Evolutionary conservation across 1,140 invertebrate genomes (phyloP), one percentile per base, ranked within the genome.

Genomic region (Ectropis grisescens): DNA sequence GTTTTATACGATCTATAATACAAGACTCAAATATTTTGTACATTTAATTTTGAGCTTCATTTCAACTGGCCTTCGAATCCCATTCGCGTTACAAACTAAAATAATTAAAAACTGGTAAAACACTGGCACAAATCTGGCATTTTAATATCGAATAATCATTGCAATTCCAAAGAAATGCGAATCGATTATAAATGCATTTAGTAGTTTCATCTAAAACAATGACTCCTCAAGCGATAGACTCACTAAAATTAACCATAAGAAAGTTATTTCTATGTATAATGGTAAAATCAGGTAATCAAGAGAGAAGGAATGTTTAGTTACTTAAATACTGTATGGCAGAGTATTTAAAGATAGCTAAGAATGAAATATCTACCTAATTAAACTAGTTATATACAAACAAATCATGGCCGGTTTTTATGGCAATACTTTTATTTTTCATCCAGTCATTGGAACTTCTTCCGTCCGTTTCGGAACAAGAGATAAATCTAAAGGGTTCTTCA

Each of bases 401-500:
- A 61, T 58, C 55, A 56, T 54, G 50, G 46, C 40, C 33, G 28
- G 25, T 37, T 23, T 33, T 39, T 39, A 47, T 47, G 41, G 34
- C 33, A 33, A 23, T 24, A 25, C 1, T 24, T 41, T 68, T 58
- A 83, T 36, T 79, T 24, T 41, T 68, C 58, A 83, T 36, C 81
- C 81, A 35, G 78, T 83, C 59, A 83, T 61, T 28, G 78, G 76
- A 19, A 83, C 64, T 69, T 83, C 75, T 65, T 76, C 81, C 11
- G 64, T 67, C 40, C 79, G 42, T 60, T 82, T 83, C 11, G 81
- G 66, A 15, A 85, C 84, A 13, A 86, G 54, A 11, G 88, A 91
- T 22, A 92, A 75, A 67, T 92, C 90, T 14, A 92, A 67, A 11
- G 90, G 90, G 45, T 89, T 85, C 27, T 83, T 83, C 53, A 81